phyloP scores from a whole-genome alignment of 2,113 vertebrate genomes.

The Clupea harengus region DNA sequence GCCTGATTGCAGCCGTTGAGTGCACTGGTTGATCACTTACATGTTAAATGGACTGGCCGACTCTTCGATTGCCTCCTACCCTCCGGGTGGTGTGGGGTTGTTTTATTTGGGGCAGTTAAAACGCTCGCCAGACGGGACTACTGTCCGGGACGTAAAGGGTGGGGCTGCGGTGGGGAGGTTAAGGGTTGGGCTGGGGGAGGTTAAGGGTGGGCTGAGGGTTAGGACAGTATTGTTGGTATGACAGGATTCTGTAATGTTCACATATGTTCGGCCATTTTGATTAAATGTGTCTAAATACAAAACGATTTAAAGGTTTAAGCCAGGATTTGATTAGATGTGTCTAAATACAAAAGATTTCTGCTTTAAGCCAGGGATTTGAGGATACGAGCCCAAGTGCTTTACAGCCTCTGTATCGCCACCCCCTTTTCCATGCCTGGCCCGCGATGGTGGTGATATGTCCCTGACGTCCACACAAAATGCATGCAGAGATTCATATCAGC shows the following conservation, averaged over 20 bases:
- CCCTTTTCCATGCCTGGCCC: neutral
- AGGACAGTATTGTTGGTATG: neutral
- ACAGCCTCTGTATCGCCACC: neutral
- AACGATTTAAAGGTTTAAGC: constrained; percentile 5
- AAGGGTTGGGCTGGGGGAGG: neutral
- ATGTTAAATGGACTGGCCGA: constrained; percentile 70
- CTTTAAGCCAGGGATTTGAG: constrained; percentile 2
- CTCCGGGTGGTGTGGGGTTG: constrained; percentile 49
- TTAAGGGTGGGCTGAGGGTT: neutral
- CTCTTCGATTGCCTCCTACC: constrained; percentile 64
- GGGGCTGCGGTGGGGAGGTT: constrained; percentile 53
- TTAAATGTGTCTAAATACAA: constrained; percentile 4
- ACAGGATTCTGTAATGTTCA: neutral
- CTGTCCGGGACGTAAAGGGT: constrained; percentile 64
- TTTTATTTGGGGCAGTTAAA: constrained; percentile 60
- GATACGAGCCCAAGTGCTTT: neutral
- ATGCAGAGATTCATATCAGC: constrained; percentile 11
- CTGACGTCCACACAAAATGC: neutral
- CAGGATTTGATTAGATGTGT: constrained; percentile 7
- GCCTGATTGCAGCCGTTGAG: constrained; percentile 53
- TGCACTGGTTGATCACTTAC: constrained; percentile 56
- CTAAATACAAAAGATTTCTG: neutral
- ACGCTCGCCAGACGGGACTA: constrained; percentile 66
- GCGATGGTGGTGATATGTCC: neutral
- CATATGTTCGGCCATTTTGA: neutral